Base-by-base conservation (phyloP, 1,140 invertebrate species). In the Araneus ventricosus region DNA sequence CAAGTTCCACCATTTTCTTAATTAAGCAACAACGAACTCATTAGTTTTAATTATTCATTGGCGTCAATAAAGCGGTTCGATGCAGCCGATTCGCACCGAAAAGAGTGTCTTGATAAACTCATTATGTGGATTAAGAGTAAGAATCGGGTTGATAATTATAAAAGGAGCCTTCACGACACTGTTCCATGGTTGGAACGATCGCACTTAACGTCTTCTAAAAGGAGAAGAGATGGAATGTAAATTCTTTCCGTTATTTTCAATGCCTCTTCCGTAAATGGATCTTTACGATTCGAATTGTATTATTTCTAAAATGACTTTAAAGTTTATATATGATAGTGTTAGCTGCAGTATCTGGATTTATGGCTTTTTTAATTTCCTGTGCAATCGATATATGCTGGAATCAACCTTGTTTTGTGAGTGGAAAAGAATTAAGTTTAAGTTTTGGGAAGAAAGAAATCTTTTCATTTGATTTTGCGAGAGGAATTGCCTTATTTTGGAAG, bases 41-140 rank as follows among this genome's bases (percentile, higher is more conserved):
- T 92, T 92, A 92, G 82, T 92, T 92, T 92, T 92, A 92, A 92
- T 92, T 92, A 92, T 92, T 92, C 90, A 92, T 92, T 70, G 90
- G 45, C 61, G 80, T 52, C 90, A 82, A 92, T 92, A 92, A 92
- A 92, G 63, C 82, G 80, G 57, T 86, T 57, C 59, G 82, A 57
- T 86, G 61, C 59, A 59, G 88, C 8, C 61, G 27, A 37, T 79
- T 52, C 34, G 20, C 79, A 14, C 41, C 45, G 37, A 80, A 80
- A 90, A 90, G 57, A 30, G 22, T 37, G 89, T 91, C 89, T 91
- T 91, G 30, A 91, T 91, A 91, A 91, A 82, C 75, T 91, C 89
- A 84, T 91, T 91, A 91, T 39, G 70, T 27, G 89, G 79, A 91
- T 91, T 91, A 91, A n/a, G 41, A 84, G 59, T 39, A 41, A 84